Conservation (phyloP, 2,888 invertebrate genomes). For the Drosophila mimetica region DNA sequence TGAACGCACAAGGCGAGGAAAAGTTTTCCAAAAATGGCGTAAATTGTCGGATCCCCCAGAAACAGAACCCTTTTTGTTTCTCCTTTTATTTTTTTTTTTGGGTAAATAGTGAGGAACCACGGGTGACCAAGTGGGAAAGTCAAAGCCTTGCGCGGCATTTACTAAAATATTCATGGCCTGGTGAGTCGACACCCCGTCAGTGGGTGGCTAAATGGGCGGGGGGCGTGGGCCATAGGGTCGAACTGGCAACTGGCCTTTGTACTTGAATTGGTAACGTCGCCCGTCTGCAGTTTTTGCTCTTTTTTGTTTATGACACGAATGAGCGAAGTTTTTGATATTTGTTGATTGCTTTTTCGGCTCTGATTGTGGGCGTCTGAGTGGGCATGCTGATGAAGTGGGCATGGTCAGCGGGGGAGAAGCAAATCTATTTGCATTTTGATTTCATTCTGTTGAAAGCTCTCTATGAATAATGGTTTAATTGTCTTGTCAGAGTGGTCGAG, state of each 20-base stretch:
- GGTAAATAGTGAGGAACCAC: slow-evolving; percentile 50
- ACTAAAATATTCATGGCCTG: slow-evolving; percentile 78
- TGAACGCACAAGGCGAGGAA: slow-evolving; percentile 39
- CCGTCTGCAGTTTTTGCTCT: slow-evolving; percentile 42
- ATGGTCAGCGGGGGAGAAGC: slow-evolving; percentile 24
- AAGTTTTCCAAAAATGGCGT: slow-evolving; percentile 66
- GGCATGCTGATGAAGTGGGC: slow-evolving; percentile 34
- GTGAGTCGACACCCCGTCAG: slow-evolving; percentile 65
- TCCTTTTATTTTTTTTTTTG: slow-evolving; percentile 17
- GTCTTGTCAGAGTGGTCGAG: slow-evolving; percentile 13
- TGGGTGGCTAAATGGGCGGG: background rate
- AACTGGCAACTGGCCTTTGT: slow-evolving; percentile 57
- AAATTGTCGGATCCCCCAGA: slow-evolving; percentile 63
- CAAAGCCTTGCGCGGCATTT: slow-evolving; percentile 75
- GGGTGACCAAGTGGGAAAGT: slow-evolving; percentile 70
- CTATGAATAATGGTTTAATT: slow-evolving; percentile 33
- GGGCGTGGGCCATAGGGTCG: slow-evolving; percentile 4
- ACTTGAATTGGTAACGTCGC: slow-evolving; percentile 42
- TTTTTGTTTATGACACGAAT: slow-evolving; percentile 67
- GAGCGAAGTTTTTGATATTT: slow-evolving; percentile 77
- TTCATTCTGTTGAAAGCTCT: slow-evolving; percentile 10
- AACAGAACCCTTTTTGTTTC: slow-evolving; percentile 20
- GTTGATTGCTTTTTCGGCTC: slow-evolving; percentile 68
- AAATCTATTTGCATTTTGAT: slow-evolving; percentile 45
- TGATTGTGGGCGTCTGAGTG: slow-evolving; percentile 56